Conservation (phyloP, 2,797 vertebrate genomes). For the Decapterus maruadsi region DNA sequence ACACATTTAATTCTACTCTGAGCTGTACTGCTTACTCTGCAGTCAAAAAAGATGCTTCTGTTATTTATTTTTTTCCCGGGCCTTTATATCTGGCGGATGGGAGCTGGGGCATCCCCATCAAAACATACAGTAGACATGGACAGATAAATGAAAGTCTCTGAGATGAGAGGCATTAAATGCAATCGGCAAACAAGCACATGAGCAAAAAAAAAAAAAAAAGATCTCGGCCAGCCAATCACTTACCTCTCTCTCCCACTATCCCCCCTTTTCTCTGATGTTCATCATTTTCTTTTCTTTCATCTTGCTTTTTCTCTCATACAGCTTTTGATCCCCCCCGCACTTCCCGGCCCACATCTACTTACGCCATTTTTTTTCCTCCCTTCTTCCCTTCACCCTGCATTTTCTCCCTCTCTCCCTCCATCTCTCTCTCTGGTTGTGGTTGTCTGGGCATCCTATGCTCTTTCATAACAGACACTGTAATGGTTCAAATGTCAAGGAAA, state of each 20-base stretch:
- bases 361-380: conserved; percentile 26
- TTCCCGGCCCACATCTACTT: conserved; percentile 53
- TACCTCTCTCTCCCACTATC: conserved; percentile 56
- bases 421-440: conserved; percentile 33
- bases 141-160: conserved; percentile 60
- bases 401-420: conserved; percentile 21
- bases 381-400: conserved; percentile 24
- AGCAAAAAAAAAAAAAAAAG: conserved; percentile 23
- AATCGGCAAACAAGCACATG: conserved; percentile 58
- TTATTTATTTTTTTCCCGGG: conserved; percentile 5
- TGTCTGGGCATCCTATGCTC: conserved; percentile 50
- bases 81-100: not conserved
- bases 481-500: conserved; percentile 69
- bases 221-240: conserved; percentile 63
- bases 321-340: conserved; percentile 64
- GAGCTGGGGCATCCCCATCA: conserved; percentile 19
- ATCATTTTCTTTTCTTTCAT: conserved; percentile 77
- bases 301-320: conserved; percentile 53
- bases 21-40: conserved; percentile 45
- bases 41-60: conserved; percentile 33
- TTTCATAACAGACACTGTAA: conserved; percentile 60
- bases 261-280: conserved; percentile 61
- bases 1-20: conserved; percentile 45
- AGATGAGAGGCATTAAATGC: conserved; percentile 65
- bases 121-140: conserved; percentile 65